These are phyloP conservation scores for Melanaphis sacchari DNA, from an alignment of 1,140 invertebrate genomes.

Conservation along the genomic window DNA sequence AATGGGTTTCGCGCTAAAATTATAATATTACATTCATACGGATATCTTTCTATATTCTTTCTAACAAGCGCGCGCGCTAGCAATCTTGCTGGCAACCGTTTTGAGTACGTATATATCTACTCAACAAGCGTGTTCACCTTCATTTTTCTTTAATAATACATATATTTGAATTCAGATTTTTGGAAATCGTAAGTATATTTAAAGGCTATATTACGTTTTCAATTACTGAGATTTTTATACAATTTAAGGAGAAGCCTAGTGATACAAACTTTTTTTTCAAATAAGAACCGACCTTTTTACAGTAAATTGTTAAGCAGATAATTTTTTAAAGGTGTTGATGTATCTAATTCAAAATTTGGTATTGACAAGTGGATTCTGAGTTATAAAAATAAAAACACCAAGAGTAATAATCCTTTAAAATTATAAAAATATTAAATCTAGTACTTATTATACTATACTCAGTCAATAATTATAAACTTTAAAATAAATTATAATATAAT, in stretches of 20 bases:
- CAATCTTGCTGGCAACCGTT: not conserved
- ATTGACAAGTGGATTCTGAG: not conserved
- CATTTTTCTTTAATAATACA: not conserved
- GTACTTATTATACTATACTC: no score
- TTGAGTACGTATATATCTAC: not conserved
- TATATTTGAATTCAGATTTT: not conserved
- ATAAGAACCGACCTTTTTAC: not conserved
- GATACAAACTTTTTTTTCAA: not conserved
- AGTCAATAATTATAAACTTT: no score
- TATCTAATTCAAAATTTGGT: not conserved
- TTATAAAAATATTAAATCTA: no score
- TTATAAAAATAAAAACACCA: not conserved
- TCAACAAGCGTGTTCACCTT: not conserved
- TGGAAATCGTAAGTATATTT: not conserved
- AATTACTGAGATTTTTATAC: not conserved
- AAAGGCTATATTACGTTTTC: not conserved
- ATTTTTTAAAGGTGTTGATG: not conserved
- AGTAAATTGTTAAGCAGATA: not conserved
- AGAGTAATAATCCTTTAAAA: no score
- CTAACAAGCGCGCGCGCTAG: not conserved
- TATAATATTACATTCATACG: not conserved
- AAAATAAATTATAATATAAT: no score
- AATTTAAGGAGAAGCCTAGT: no score
- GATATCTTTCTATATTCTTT: not conserved
- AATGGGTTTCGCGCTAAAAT: not conserved